Conservation (phyloP, 2,113 vertebrate species). For the Megaptera novaeangliae region DNA sequence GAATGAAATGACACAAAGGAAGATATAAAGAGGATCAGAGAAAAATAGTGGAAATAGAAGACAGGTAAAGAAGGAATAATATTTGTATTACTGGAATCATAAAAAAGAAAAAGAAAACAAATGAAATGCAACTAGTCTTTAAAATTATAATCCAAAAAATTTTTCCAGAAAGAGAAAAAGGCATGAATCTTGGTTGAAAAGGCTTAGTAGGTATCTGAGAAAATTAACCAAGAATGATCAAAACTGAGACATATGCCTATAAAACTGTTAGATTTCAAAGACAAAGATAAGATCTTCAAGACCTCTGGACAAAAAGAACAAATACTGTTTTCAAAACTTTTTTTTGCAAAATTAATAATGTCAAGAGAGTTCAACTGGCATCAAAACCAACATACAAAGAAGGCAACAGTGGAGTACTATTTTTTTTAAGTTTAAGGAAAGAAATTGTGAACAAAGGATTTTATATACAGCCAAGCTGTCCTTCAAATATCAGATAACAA, state of each 20-base stretch:
- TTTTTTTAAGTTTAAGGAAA: background rate
- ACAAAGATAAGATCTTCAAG: background rate
- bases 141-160: background rate
- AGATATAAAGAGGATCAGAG: background rate
- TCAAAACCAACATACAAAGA: background rate
- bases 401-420: background rate
- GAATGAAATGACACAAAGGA: background rate
- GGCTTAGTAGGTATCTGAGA: background rate
- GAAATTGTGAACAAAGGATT: background rate
- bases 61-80: background rate
- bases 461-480: background rate
- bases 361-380: background rate
- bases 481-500: background rate
- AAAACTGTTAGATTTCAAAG: background rate
- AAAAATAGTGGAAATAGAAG: background rate
- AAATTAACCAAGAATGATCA: conserved; percentile 7
- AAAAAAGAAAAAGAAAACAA: background rate
- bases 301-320: background rate
- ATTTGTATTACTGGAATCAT: background rate
- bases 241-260: background rate
- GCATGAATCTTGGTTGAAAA: background rate
- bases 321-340: background rate
- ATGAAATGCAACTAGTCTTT: background rate
- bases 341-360: background rate
- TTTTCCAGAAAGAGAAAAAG: background rate